Percentiles rank a stretch among this genome's conserved stretches.
Conservation (phyloP, 2,888 invertebrate species). For the Morpho deidamia region DNA sequence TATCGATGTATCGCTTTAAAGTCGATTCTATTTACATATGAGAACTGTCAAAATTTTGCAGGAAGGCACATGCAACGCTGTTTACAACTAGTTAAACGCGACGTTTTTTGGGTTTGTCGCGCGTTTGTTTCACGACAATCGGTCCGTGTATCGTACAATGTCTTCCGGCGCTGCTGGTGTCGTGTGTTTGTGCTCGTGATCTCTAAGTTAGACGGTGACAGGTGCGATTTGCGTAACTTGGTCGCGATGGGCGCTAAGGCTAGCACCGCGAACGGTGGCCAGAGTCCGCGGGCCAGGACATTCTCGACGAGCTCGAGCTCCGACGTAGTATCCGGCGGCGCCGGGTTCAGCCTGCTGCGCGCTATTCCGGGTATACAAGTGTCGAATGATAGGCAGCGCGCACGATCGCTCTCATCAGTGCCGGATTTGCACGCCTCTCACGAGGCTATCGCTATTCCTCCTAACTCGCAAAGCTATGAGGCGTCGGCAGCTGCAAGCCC, state of each 20-base stretch:
- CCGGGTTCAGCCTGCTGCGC: constrained; percentile 84
- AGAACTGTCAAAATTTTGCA: constrained; percentile 75
- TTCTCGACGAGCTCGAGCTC: constrained; percentile 86
- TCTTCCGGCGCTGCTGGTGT: constrained; percentile 64
- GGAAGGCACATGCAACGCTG: constrained; percentile 70
- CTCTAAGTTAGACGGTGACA: constrained; percentile 48
- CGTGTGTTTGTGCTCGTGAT: constrained; percentile 68
- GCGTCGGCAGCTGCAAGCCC: constrained; percentile 81
- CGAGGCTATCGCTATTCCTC: constrained; percentile 80
- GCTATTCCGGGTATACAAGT: constrained; percentile 85
- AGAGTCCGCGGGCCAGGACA: constrained; percentile 85
- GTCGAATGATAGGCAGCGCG: constrained; percentile 88
- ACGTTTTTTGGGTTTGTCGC: constrained; percentile 55
- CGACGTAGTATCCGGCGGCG: constrained; percentile 78
- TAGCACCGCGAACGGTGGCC: constrained; percentile 88
- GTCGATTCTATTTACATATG: constrained; percentile 28
- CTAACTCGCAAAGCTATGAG: constrained; percentile 81
- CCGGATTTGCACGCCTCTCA: constrained; percentile 83
- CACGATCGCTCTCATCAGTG: constrained; percentile 89
- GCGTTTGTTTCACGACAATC: constrained; percentile 43
- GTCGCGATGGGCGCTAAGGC: constrained; percentile 89
- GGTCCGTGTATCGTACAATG: constrained; percentile 65
- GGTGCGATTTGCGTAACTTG: constrained; percentile 66
- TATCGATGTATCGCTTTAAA: constrained; percentile 4
- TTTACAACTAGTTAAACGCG: constrained; percentile 62